phyloP scores from a whole-genome alignment of 2,113 vertebrate species.

The Melanocharis versteri region DNA sequence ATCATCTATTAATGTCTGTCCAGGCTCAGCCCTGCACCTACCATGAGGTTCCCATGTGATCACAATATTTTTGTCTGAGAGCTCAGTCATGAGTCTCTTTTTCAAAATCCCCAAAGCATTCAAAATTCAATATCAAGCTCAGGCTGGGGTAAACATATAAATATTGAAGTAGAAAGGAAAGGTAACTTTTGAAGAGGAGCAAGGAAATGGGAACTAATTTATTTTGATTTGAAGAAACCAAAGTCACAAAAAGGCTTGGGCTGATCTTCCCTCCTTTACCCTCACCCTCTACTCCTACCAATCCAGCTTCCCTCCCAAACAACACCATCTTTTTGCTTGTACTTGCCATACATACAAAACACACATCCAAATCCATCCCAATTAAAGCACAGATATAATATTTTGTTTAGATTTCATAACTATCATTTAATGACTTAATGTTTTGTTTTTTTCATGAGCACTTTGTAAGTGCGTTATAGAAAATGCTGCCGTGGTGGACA shows the following conservation, averaged over 20 bases:
- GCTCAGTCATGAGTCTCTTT: neutral
- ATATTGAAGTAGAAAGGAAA: neutral
- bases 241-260: neutral
- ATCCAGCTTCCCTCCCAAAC: neutral
- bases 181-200: neutral
- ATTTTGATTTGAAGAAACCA: neutral
- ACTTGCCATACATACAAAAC: neutral
- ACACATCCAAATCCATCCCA: neutral
- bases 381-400: neutral
- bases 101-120: neutral
- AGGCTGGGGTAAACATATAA: neutral
- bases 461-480: neutral
- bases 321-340: neutral
- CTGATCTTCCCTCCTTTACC: neutral
- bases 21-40: neutral
- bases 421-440: neutral
- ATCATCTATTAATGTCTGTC: neutral
- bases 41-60: rapidly evolving
- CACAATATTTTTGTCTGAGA: neutral
- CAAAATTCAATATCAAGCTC: neutral
- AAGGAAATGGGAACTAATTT: neutral
- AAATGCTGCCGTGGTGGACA: neutral
- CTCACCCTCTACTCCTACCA: neutral
- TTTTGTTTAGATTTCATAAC: neutral
- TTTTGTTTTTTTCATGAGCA: neutral